A percentile compares a stretch with the other conserved stretches of the same genome.
phyloP scores from a whole-genome alignment of 2,797 vertebrate genomes.

The Melanotaenia pygmaea region DNA sequence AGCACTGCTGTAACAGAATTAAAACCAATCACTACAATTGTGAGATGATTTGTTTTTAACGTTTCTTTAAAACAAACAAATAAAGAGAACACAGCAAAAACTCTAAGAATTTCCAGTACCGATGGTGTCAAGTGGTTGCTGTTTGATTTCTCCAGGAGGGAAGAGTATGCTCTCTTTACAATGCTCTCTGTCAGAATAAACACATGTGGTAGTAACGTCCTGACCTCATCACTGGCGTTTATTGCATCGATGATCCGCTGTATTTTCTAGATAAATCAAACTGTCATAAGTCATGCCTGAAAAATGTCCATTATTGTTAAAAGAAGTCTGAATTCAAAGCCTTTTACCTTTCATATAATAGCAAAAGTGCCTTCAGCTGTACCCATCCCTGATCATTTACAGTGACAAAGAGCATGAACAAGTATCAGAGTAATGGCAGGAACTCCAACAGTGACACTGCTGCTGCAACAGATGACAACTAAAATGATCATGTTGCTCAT shows the following conservation, averaged over 20 bases:
- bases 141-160: constrained; percentile 41
- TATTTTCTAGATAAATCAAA: constrained; percentile 17
- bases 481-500: constrained; percentile 30
- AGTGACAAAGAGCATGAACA: constrained; percentile 23
- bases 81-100: not conserved
- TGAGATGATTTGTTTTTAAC: constrained; percentile 10
- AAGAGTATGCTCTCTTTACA: constrained; percentile 37
- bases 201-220: constrained; percentile 57
- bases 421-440: constrained; percentile 13
- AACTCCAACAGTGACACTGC: constrained; percentile 7
- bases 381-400: constrained; percentile 2
- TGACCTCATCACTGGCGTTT: constrained; percentile 37
- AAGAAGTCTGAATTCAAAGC: constrained; percentile 8
- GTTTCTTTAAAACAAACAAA: constrained; percentile 19
- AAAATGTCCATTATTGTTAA: constrained; percentile 1
- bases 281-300: constrained; percentile 17
- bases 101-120: constrained; percentile 2
- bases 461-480: constrained; percentile 28
- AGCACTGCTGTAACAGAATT: constrained; percentile 42
- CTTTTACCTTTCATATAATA: constrained; percentile 10
- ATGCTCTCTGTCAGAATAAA: constrained; percentile 52
- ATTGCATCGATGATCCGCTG: constrained; percentile 11
- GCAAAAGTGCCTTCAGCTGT: not conserved
- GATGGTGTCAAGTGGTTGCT: constrained; percentile 22
- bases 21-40: constrained; percentile 45